Evolutionary conservation across 1,140 invertebrate species (phyloP).

Genomic region (Geopemphigus sp.): DNA sequence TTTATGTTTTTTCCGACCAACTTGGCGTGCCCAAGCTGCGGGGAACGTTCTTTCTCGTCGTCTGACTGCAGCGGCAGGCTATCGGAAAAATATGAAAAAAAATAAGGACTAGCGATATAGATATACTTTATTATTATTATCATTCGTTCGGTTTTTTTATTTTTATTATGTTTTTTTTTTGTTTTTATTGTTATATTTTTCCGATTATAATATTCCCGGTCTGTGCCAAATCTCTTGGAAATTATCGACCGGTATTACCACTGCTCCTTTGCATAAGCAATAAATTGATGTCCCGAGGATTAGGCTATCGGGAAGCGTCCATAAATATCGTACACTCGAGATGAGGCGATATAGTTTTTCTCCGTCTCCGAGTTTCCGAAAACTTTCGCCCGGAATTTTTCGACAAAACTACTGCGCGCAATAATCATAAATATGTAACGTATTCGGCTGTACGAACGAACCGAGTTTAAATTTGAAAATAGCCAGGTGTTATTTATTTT

Average conservation of each 20-base stretch:
- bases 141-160: constrained; percentile 22
- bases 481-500: too few relatives aligned
- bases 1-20: constrained; percentile 49
- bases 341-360: constrained; percentile 27
- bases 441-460: neutral
- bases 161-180: neutral
- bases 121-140: neutral
- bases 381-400: neutral
- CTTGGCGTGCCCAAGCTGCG: constrained; percentile 39
- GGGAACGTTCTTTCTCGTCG: neutral
- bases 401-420: neutral
- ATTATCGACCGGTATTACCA: constrained; percentile 27
- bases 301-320: constrained; percentile 46
- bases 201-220: constrained; percentile 46
- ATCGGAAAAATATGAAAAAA: constrained; percentile 27
- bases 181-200: constrained; percentile 47
- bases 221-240: constrained; percentile 49
- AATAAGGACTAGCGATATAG: neutral
- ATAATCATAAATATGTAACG: neutral
- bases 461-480: neutral
- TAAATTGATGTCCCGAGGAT: constrained; percentile 44
- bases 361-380: neutral
- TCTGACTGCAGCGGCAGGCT: neutral
- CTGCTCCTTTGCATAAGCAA: constrained; percentile 41
- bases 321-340: constrained; percentile 45